Evolutionary conservation across 2,113 vertebrate genomes (phyloP), one percentile per base, ranked within the genome.

Genomic region (Tragulus kanchil): DNA sequence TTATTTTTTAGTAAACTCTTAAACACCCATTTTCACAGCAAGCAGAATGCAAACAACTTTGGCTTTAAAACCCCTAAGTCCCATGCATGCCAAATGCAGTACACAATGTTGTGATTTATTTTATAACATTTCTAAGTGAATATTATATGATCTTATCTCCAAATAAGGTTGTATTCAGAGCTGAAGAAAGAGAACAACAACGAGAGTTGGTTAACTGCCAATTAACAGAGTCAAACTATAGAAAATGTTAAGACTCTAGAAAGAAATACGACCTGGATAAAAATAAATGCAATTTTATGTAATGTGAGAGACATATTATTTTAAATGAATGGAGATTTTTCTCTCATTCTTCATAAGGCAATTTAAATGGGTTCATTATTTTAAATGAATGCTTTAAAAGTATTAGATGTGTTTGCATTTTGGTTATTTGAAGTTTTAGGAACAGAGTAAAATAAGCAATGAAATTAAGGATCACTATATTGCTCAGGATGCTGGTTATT

Each of bases 121-220:
- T 92, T 62, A 65, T 78, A 21, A 62, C 15, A 84, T 95, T 86
- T 89, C 6, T 71, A 73, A 93, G 5, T 75, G 42, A 93, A 83
- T 8, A 73, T 84, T 71, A 36, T 84, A 54, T 58, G 78, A 90
- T 87, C 9, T 5, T 58, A 19, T 77, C 52, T 90, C 21, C 52
- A 94, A 75, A 93, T 36, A 81, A 16, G 50, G 7, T 3, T 79
- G 13, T 85, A 92, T 94, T 56, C 5, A 88, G 54, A 95, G n/a
- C 8, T 79, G 48, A 65, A 83, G 56, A 89, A 85, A 89, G 17
- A 79, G 9, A 86, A 50, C 23, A 69, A 50, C 26, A 6, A 19
- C 86, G n/a, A 79, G 54, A 92, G 3, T 69, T 78, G 54, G 89
- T 87, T 84, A 97, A 88, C 42, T 83, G 52, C 28, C 50, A 93